Base-by-base conservation (phyloP, 92 coral and sea anemone genomes). In the Ricordea florida region DNA sequence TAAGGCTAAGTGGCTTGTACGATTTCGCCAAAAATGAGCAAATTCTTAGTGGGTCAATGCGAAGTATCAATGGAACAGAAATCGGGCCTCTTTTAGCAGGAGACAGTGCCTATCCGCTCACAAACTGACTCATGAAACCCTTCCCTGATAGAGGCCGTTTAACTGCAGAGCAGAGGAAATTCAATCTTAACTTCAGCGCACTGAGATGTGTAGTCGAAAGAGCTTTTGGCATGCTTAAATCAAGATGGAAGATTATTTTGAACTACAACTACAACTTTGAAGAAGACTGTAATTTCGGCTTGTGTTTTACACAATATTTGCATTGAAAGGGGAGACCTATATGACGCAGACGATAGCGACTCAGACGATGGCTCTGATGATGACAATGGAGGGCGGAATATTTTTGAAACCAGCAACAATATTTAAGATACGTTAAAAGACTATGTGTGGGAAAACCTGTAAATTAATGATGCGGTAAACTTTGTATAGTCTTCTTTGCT, bases 81-180 rank as follows among this genome's bases (percentile, higher is more conserved):
- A n/a, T n/a, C n/a, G n/a, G 66, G 8, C 89, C 89, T 35, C 30
- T 84, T 25, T n/a, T 84, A 27, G 59, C 46, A 26, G 80, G 78
- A 33, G 89, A 84, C 72, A 68, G 84, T 24, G 80, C 84, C 10
- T 84, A 84, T 40, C 73, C 66, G 9, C 84, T 84, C 1, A 25
- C 24, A 15, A 57, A 30, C 7, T 84, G 89, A 84, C 79, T 84
- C 11, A 36, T 84, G 10, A 84, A 69, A 59, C 79, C 71, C 5
- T 82, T 43, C 50, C 33, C 47, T 0, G 48, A 61, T 20, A 76
- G 67, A 32, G 79, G 89, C 11, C 62, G 24, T 15, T 52, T 81
- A 40, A 32, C 68, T 13, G 57, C 51, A 0, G 72, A 72, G 29
- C 27, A 71, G 62, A 21, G 35, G 3, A 52, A 72, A 22, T 62